Conservation (phyloP, 2,797 vertebrate species). For the Champsocephalus gunnari region DNA sequence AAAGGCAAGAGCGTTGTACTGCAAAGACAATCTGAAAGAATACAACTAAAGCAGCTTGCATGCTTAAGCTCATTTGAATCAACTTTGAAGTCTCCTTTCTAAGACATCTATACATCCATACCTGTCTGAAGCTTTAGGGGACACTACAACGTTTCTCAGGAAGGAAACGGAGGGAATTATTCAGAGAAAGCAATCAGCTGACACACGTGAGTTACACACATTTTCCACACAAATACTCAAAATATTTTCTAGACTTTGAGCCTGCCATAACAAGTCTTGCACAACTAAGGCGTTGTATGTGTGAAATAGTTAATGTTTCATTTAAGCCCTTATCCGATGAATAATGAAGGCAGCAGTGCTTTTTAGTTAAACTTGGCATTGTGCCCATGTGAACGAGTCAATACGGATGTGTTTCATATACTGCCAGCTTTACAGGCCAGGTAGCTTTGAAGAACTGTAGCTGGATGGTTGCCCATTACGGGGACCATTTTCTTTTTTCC, state of each 20-base stretch:
- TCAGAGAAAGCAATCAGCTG: slow-evolving; percentile 24
- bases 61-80: neutral
- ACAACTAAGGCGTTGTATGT: neutral
- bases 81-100: too few relatives aligned
- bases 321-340: slow-evolving; percentile 6
- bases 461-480: slow-evolving; percentile 50
- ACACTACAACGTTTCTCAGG: too few relatives aligned
- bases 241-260: slow-evolving; percentile 6
- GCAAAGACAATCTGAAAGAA: neutral
- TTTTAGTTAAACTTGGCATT: slow-evolving; percentile 12
- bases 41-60: neutral
- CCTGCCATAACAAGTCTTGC: neutral
- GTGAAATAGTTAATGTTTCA: slow-evolving; percentile 17
- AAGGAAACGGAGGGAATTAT: slow-evolving; percentile 4
- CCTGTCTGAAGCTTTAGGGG: too few relatives aligned
- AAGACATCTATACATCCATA: too few relatives aligned
- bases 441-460: slow-evolving; percentile 40
- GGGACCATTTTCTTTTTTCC: slow-evolving; percentile 13
- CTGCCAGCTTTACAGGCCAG: slow-evolving; percentile 11
- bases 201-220: slow-evolving; percentile 22
- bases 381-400: slow-evolving; percentile 15
- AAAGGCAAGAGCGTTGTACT: neutral
- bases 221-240: slow-evolving; percentile 19
- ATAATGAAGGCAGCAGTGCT: neutral
- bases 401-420: slow-evolving; percentile 33